Evolutionary conservation across 2,888 invertebrate species (phyloP).

Genomic region (Coenonympha glycerion): DNA sequence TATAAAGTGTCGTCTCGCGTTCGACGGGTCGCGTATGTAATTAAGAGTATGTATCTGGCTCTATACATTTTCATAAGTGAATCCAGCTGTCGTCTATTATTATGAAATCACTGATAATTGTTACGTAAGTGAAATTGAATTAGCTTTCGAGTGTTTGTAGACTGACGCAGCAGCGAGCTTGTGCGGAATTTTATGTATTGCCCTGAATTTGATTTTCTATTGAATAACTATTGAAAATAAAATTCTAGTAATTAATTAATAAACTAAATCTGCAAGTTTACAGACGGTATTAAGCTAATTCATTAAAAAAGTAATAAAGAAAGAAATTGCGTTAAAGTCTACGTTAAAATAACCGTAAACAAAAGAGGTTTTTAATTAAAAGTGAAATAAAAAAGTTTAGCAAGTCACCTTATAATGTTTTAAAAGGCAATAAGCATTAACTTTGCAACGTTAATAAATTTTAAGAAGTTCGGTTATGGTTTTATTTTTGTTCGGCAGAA

Average conservation of each 20-base stretch:
- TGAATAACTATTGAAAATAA: not conserved
- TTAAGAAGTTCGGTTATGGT: not conserved
- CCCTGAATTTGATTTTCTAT: too few species aligned
- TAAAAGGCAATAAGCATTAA: not conserved
- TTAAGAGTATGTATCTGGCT: too few species aligned
- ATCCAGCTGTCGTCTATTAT: constrained; percentile 1
- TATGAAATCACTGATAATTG: not conserved
- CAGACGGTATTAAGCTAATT: too few species aligned
- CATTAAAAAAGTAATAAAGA: not conserved
- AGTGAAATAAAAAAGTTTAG: constrained; percentile 14
- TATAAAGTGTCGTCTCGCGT: too few species aligned
- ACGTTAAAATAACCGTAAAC: constrained; percentile 16
- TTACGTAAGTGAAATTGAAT: not conserved
- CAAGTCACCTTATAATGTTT: constrained; percentile 1
- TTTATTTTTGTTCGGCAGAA: not conserved
- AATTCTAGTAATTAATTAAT: too few species aligned
- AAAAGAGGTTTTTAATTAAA: constrained; percentile 18
- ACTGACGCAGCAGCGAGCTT: too few species aligned
- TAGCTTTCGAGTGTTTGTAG: not conserved
- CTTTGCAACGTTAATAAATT: not conserved
- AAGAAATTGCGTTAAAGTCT: not conserved
- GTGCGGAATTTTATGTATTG: too few species aligned
- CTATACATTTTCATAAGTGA: constrained; percentile 14
- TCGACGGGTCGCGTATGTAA: too few species aligned
- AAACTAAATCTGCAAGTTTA: too few species aligned